Conservation (phyloP, 2,797 vertebrate genomes). For the Poeciliopsis presidionis region DNA sequence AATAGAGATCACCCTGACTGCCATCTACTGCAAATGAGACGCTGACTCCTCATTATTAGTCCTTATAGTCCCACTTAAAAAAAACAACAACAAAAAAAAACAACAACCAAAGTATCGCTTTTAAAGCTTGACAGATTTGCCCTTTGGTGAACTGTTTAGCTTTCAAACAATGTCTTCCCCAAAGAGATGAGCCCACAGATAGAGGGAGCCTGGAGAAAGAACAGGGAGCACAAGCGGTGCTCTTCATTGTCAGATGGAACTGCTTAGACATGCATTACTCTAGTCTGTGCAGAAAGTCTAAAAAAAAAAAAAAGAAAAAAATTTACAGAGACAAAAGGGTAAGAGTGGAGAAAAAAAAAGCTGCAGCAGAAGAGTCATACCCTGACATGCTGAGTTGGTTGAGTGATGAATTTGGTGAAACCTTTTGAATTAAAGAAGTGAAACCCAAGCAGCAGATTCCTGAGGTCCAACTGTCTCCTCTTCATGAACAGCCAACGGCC, state of each 20-base stretch:
- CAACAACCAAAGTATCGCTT: slow-evolving; percentile 3
- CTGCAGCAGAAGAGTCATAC: neutral
- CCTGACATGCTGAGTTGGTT: neutral
- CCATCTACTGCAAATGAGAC: neutral
- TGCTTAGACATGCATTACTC: slow-evolving; percentile 1
- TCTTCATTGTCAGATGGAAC: slow-evolving; percentile 31
- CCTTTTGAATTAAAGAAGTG: slow-evolving; percentile 11
- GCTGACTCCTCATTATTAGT: neutral
- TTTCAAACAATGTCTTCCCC: slow-evolving; percentile 23
- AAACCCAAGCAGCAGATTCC: slow-evolving; percentile 32
- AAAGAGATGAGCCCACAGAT: slow-evolving; percentile 46
- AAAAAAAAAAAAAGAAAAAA: neutral
- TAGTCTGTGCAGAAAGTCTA: neutral
- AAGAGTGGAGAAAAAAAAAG: neutral
- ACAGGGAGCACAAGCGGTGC: slow-evolving; percentile 20
- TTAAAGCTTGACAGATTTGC: slow-evolving; percentile 6
- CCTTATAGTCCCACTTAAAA: neutral
- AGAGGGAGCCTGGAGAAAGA: slow-evolving; percentile 21
- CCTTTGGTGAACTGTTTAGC: slow-evolving; percentile 14
- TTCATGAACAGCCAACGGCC: neutral
- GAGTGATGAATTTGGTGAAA: slow-evolving; percentile 6
- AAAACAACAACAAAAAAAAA: neutral
- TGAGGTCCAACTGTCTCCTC: neutral
- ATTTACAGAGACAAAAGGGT: neutral
- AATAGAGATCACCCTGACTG: neutral